phyloP scores from a whole-genome alignment of 2,888 invertebrate genomes.

The Dicyrtomina minuta region DNA sequence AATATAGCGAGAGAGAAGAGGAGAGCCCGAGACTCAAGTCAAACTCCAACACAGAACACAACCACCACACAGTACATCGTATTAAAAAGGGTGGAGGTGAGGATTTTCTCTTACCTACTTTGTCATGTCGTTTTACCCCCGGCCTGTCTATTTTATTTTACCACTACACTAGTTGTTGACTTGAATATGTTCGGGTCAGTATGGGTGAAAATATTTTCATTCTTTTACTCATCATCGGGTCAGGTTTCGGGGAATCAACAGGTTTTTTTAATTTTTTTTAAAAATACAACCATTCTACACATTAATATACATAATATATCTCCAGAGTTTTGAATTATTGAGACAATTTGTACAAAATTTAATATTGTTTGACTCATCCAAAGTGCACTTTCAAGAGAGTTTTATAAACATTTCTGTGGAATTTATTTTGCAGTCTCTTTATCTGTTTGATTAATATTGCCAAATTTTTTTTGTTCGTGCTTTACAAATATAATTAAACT shows the following conservation, averaged over 20 bases:
- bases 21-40: too few species aligned
- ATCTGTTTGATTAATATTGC: too few species aligned
- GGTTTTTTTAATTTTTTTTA: constrained; percentile 26
- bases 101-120: constrained; percentile 36
- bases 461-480: too few species aligned
- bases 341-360: neutral
- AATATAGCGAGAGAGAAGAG: constrained; percentile 1
- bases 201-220: constrained; percentile 38
- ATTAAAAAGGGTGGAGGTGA: constrained; percentile 34
- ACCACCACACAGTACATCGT: neutral
- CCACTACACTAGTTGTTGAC: constrained; percentile 29
- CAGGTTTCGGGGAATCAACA: constrained; percentile 36
- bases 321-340: neutral
- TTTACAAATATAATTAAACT: too few species aligned
- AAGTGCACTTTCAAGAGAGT: neutral
- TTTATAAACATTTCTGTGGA: too few species aligned
- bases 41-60: neutral
- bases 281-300: neutral
- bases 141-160: constrained; percentile 28
- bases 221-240: constrained; percentile 36
- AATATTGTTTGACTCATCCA: neutral
- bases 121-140: constrained; percentile 34
- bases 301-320: neutral
- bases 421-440: too few species aligned
- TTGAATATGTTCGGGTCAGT: constrained; percentile 39